Evolutionary conservation across 1,140 invertebrate genomes (phyloP), one percentile per base, ranked within the genome.

Genomic region (Zaprionus capensis): DNA sequence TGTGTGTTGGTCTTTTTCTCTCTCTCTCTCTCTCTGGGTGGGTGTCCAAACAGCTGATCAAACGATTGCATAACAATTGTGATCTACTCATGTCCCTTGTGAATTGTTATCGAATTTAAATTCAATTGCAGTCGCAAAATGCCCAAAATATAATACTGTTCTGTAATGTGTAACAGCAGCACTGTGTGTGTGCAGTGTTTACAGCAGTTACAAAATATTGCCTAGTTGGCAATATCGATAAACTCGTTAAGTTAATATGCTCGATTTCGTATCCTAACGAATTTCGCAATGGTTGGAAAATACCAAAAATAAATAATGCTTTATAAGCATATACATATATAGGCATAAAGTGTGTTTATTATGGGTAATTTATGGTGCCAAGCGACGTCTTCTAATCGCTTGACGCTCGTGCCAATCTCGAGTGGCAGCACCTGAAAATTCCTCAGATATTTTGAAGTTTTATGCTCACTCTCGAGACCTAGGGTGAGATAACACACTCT

Each of bases 11-110:
- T 24, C 46, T 22, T 6, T 28, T n/a, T n/a, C n/a, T n/a, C n/a
- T n/a, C n/a, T 41, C 15, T 66, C 28, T 38, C 14, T 46, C 17
- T 70, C 20, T 36, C 17, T 49, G 28, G 14, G 51, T 57, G 69
- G 53, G 55, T 38, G 44, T n/a, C 26, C 24, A 36, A 71, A 76
- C 73, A 71, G 68, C 61, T 71, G 67, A 71, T 76, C 68, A 36
- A 9, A 58, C 55, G 68, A 59, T 76, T 76, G 26, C 73, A 76
- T 76, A 76, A 73, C 26, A 55, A 51, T 15, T 67, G 70, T 59
- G 53, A 31, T 53, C 49, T 20, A 15, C 12, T 51, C 11, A 26
- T n/a, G 24, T 14, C 20, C 17, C 22, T n/a, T 46, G 38, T 31
- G 15, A 53, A 51, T 64, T 46, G 24, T 64, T 64, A 64, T 64